These are phyloP conservation scores for Scaptomyza polygonia DNA, from an alignment of 2,888 invertebrate genomes.

Conservation along the genomic window DNA sequence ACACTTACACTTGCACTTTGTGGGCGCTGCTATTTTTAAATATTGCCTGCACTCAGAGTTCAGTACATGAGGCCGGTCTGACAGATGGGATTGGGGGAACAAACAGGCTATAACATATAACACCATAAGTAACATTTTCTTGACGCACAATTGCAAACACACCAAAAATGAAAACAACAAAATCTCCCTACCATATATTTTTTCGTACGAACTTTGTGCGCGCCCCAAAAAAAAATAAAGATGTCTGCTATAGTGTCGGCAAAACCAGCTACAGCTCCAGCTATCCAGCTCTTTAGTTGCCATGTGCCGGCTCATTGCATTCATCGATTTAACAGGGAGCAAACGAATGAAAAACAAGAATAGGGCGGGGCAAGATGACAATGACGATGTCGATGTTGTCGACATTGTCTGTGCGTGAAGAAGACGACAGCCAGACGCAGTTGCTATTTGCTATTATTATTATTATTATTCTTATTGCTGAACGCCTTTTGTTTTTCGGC, in stretches of 20 bases:
- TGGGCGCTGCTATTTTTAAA: conserved; percentile 55
- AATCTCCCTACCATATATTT: conserved; percentile 43
- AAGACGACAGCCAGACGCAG: conserved; percentile 43
- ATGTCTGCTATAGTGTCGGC: conserved; percentile 22
- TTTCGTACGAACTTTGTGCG: conserved; percentile 30
- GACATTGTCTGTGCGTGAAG: conserved; percentile 57
- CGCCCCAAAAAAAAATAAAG: conserved; percentile 36
- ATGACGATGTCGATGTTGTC: conserved; percentile 31
- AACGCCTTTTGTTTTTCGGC: conserved; percentile 46
- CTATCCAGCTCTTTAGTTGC: conserved; percentile 4
- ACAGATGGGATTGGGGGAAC: conserved; percentile 14
- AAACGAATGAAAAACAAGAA: neutral
- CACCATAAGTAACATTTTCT: conserved; percentile 66
- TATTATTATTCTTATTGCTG: conserved; percentile 22
- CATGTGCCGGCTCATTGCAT: conserved; percentile 67
- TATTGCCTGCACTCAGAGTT: conserved; percentile 53
- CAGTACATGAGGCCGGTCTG: conserved; percentile 19
- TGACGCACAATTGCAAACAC: conserved; percentile 67
- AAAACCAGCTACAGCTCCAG: conserved; percentile 15
- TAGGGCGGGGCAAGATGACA: conserved; percentile 15
- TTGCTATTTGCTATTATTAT: conserved; percentile 36
- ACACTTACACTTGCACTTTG: conserved; percentile 31
- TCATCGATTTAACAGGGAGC: conserved; percentile 71
- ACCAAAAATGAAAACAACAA: conserved; percentile 5
- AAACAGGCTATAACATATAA: conserved; percentile 33